Evolutionary conservation across 2,888 invertebrate genomes (phyloP).

Genomic region (Temnothorax unifasciatus): DNA sequence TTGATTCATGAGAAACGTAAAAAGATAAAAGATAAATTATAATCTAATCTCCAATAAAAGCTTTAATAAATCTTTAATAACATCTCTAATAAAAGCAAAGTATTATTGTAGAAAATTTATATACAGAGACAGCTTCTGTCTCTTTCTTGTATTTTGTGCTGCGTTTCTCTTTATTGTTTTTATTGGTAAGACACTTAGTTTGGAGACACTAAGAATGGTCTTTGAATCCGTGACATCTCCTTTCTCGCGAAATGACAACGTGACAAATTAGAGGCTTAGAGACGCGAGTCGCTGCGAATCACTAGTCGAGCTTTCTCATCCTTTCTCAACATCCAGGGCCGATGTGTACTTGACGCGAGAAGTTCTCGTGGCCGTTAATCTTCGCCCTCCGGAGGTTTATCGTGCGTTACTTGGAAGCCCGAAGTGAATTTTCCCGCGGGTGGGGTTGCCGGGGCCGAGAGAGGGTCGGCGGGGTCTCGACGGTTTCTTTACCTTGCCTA

Average conservation of each 20-base stretch:
- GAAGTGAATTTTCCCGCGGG: conserved; percentile 59
- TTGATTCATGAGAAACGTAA: not conserved
- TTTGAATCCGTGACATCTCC: not conserved
- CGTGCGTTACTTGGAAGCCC: conserved; percentile 69
- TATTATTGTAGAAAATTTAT: not conserved
- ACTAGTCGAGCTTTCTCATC: not conserved
- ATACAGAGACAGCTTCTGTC: not conserved
- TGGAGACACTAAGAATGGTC: not conserved
- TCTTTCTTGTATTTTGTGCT: not conserved
- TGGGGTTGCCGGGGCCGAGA: conserved; percentile 51
- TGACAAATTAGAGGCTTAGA: conserved; percentile 20
- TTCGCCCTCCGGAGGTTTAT: conserved; percentile 73
- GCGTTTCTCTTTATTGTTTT: not conserved
- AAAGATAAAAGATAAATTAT: not conserved
- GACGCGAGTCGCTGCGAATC: not conserved
- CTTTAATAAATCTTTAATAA: not conserved
- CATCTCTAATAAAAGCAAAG: not conserved
- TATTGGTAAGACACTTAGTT: not conserved
- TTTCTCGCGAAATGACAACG: not conserved
- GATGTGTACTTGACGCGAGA: conserved; percentile 68
- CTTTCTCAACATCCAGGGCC: not conserved
- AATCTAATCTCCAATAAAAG: not conserved
- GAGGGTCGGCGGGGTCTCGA: conserved; percentile 41
- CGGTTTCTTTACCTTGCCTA: conserved; percentile 51
- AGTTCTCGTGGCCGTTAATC: conserved; percentile 74